Evolutionary conservation across 2,888 invertebrate genomes (phyloP).

Genomic region (Melipona beecheii): DNA sequence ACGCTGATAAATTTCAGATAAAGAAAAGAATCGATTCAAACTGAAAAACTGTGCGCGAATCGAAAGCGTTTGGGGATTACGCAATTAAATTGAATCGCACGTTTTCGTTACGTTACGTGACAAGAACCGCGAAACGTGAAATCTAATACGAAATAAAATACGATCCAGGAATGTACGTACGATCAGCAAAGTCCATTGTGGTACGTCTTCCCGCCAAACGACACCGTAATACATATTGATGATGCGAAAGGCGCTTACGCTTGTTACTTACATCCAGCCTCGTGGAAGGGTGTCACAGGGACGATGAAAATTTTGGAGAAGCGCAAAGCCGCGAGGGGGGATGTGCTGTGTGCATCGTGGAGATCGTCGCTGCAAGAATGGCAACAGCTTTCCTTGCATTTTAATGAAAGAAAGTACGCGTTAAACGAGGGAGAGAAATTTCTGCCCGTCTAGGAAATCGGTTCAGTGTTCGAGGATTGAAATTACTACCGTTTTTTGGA

Average conservation of each 20-base stretch:
- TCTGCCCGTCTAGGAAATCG: not conserved
- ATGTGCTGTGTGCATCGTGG: not conserved
- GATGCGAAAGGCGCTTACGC: conserved; percentile 9
- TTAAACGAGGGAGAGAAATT: not conserved
- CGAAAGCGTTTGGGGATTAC: not conserved
- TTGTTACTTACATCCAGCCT: conserved; percentile 10
- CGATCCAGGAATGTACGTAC: not conserved
- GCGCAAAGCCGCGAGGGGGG: too few relatives aligned
- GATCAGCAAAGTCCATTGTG: not conserved
- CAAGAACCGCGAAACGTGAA: too few relatives aligned
- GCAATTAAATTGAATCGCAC: not conserved
- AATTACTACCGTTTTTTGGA: not conserved
- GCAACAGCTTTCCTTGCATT: not conserved
- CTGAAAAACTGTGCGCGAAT: too few relatives aligned
- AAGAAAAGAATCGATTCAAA: too few relatives aligned
- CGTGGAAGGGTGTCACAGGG: not conserved
- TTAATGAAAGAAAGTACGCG: conserved; percentile 1
- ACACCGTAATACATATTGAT: conserved; percentile 14
- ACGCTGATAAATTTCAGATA: too few relatives aligned
- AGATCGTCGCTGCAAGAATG: not conserved
- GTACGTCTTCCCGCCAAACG: not conserved
- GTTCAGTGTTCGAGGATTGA: not conserved
- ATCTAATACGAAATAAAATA: too few relatives aligned
- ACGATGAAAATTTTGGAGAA: not conserved
- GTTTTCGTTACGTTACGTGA: not conserved